phyloP scores from a whole-genome alignment of 1,140 invertebrate species.

The Akabosia matsudoensis region DNA sequence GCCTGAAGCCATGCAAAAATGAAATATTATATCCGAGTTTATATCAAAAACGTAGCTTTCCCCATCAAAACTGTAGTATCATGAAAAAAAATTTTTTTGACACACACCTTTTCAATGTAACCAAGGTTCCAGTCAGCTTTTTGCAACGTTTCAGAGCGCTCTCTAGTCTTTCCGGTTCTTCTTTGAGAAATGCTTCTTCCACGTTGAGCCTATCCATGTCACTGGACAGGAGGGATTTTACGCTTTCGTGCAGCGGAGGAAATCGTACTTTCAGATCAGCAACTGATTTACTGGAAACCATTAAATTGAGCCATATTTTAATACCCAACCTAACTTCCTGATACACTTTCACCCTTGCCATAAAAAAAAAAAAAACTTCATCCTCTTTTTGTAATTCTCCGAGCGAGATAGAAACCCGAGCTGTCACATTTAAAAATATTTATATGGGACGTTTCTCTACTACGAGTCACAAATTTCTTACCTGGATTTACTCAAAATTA shows the following conservation, averaged over 20 bases:
- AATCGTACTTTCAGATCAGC: conserved; percentile 90
- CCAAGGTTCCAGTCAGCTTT: conserved; percentile 91
- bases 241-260: conserved; percentile 79
- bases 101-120: conserved; percentile 88
- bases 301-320: conserved; percentile 28
- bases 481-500: conserved; percentile 81
- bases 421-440: neutral
- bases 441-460: neutral
- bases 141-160: conserved; percentile 87
- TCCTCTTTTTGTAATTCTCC: too few species aligned
- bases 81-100: neutral
- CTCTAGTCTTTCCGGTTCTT: conserved; percentile 89
- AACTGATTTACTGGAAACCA: conserved; percentile 76
- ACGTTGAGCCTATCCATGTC: conserved; percentile 92
- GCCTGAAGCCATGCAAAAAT: conserved; percentile 59
- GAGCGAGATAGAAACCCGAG: too few species aligned
- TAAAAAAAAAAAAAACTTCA: too few species aligned
- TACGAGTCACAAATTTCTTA: conserved; percentile 47
- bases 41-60: too few species aligned
- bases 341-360: neutral
- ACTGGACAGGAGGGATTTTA: conserved; percentile 79
- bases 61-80: neutral
- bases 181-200: conserved; percentile 92
- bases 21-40: neutral
- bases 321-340: neutral